Evolutionary conservation across 2,888 invertebrate species (phyloP), one percentile per base, ranked within the genome.

Genomic region (Nysson spinosus): DNA sequence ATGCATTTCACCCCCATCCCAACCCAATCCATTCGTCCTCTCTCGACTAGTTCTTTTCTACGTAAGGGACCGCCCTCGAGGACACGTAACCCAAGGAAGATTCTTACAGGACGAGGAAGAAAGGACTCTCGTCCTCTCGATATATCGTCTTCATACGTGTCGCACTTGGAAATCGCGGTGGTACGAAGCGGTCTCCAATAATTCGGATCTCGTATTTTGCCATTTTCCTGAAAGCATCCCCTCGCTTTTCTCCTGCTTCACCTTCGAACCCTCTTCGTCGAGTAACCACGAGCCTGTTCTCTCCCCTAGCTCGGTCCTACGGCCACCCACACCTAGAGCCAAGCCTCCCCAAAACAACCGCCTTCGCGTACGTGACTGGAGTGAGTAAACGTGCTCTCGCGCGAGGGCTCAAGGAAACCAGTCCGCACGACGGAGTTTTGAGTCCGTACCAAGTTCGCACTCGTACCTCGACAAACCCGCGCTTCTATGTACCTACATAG

Each of bases 131-230:
- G 52, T 55, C 22, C 24, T 24, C 37, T 30, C 54, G 52, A 72
- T 61, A 57, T 69, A 52, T 69, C 52, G 60, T 51, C 34, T 30
- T 54, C 52, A 63, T 70, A 74, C 72, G 72, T 73, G 72, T 74
- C 74, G 54, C 60, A 67, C 60, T 70, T 69, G 68, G 69, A 72
- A 73, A 75, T 75, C 73, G 70, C 60, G 63, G 44, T 32, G 57
- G 61, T 63, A 65, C 51, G 57, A 58, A 54, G 30, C 58, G 50
- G 52, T 55, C n/a, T n/a, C 67, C 71, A 69, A 77, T 75, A 77
- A 79, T 78, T 78, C 70, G 75, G 69, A 69, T 68, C 74, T 62
- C 74, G 77, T 71, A 77, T 79, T 76, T 79, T 62, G 69, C 63
- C 61, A 75, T 79, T 78, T 78, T 64, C 40, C 54, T 60, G 60